Evolutionary conservation across 2,113 vertebrate genomes (phyloP).

Genomic region (Terrapene triunguis): DNA sequence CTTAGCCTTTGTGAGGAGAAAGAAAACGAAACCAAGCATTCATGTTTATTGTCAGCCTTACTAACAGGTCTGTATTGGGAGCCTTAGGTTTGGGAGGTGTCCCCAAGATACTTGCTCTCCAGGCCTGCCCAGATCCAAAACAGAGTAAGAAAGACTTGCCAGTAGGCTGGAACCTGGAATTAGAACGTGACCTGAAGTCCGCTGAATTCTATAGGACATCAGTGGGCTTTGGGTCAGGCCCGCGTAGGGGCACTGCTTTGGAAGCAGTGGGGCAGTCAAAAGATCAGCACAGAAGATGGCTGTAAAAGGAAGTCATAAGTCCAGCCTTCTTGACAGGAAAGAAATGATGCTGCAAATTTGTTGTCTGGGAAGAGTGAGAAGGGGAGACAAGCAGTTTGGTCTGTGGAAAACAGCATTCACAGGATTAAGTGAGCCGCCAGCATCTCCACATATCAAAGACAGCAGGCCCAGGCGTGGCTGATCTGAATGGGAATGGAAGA

Average conservation of each 20-base stretch:
- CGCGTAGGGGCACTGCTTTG: rapidly evolving
- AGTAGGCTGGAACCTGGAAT: rapidly evolving
- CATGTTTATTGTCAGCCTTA: neutral
- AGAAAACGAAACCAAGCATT: rapidly evolving
- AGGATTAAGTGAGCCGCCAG: neutral
- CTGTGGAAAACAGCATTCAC: neutral
- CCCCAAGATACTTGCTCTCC: neutral
- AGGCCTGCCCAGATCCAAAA: neutral
- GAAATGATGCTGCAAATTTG: neutral
- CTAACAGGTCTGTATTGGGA: neutral
- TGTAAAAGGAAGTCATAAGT: neutral
- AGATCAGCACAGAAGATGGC: neutral
- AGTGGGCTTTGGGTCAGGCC: rapidly evolving
- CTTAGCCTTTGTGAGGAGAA: neutral
- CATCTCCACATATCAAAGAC: neutral
- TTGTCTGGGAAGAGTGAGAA: neutral
- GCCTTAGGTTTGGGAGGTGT: neutral
- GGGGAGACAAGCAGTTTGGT: neutral
- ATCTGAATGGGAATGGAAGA: neutral
- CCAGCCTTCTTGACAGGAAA: neutral
- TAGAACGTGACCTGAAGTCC: neutral
- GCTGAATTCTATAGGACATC: rapidly evolving
- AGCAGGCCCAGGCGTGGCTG: neutral
- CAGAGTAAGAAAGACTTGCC: neutral
- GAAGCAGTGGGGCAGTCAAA: neutral